phyloP scores from a whole-genome alignment of 2,113 vertebrate genomes.

The Clinocottus analis region DNA sequence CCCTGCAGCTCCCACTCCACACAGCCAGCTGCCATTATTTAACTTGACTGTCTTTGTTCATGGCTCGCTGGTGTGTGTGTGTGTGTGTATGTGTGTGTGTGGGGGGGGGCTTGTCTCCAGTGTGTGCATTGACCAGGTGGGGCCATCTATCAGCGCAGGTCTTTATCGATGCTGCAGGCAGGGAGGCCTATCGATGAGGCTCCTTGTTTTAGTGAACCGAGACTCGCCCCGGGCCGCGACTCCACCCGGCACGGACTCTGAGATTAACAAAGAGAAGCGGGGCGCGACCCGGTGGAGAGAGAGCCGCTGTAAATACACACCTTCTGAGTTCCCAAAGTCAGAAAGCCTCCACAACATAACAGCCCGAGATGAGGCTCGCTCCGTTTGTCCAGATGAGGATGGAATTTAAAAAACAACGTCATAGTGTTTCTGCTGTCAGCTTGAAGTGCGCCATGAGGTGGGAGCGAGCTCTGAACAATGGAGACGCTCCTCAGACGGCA shows the following conservation, averaged over 20 bases:
- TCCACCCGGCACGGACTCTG: constrained; percentile 24
- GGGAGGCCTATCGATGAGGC: constrained; percentile 46
- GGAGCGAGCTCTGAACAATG: background rate
- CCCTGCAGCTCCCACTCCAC: constrained; percentile 49
- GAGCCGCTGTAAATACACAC: background rate
- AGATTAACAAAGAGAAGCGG: constrained; percentile 30
- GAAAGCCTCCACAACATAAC: background rate
- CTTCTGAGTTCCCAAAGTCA: background rate
- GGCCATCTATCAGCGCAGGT: constrained; percentile 45
- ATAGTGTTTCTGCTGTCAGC: background rate
- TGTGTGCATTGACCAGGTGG: constrained; percentile 42
- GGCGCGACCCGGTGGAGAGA: background rate
- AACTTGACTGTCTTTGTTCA: constrained; percentile 33
- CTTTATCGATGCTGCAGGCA: constrained; percentile 41
- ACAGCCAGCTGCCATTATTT: constrained; percentile 48
- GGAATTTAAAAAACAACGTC: background rate
- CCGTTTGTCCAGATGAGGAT: background rate
- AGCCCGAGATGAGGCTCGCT: background rate
- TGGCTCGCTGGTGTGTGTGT: background rate
- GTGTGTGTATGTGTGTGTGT: constrained; percentile 8
- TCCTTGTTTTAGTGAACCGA: constrained; percentile 51
- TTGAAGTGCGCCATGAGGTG: background rate
- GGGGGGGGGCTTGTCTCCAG: constrained; percentile 28
- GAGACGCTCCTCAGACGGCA: background rate
- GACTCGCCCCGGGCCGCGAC: constrained; percentile 35